Base-by-base conservation (phyloP, 2,113 vertebrate genomes). In the Carlito syrichta region DNA sequence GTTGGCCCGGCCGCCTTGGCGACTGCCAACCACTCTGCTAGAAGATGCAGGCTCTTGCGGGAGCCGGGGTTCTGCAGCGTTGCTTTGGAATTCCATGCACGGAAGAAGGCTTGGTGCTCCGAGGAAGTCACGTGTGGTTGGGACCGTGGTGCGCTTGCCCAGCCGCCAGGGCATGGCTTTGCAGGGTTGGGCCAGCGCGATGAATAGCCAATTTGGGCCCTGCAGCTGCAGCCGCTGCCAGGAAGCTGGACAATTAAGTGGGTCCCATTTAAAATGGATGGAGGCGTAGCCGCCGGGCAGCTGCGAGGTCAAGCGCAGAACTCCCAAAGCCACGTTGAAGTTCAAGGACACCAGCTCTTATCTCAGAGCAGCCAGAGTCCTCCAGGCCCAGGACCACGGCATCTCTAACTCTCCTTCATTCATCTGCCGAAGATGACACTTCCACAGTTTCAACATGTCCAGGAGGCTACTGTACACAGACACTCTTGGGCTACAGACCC, bases 1-100 rank as follows among this genome's bases (percentile, higher is more conserved):
- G 1, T 32, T 2, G 5, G 30, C 19, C 0, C 1, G 20, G 10
- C 11, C 0, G 1, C 22, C 50, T 30, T 30, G 0, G 1, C 3
- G 11, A 5, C 9, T 0, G 8, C 63, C 2, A 0, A 48, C 1
- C 10, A 3, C 50, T 38, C 22, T 0, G 1, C 83, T 30, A 0
- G 22, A 19, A 38, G 22, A 14, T 17, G 62, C 45, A 38, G 48
- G 30, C 0, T 48, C 20, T 60, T 52, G 1, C 19, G 0, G 0
- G 2, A 66, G 23, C 69, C 7, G 1, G 13, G 73, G 54, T 3
- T 38, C 22, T 1, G 0, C 23, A 6, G 0, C 3, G 19, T 43
- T 6, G 10, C 45, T 43, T 88, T 54, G 35, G 58, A 52, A 93
- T 82, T 50, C 78, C 12, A 22, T 1, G 40, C 90, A 52, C 0